Conservation (phyloP, 2,113 vertebrate genomes). For the Elaphurus davidianus region DNA sequence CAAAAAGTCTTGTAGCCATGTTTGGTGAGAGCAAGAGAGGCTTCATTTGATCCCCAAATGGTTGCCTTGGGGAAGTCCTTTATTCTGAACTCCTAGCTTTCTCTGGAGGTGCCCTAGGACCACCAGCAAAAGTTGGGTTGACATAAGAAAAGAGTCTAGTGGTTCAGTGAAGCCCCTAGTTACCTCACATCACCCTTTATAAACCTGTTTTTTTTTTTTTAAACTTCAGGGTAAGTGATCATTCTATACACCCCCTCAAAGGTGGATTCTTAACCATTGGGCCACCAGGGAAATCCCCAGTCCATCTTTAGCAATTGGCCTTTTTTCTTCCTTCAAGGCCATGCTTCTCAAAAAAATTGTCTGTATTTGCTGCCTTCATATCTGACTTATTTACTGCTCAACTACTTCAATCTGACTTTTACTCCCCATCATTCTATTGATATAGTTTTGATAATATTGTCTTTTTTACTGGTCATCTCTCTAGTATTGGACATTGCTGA, state of each 20-base stretch:
- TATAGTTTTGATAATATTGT: not conserved
- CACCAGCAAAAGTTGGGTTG: not conserved
- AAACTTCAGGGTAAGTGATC: not conserved
- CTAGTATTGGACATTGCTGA: not conserved
- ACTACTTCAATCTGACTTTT: not conserved
- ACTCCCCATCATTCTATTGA: not conserved
- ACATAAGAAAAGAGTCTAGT: slow-evolving; percentile 6
- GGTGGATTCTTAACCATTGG: not conserved
- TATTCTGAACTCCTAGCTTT: not conserved
- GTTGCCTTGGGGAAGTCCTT: not conserved
- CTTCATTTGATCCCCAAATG: slow-evolving; percentile 10
- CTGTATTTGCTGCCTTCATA: not conserved
- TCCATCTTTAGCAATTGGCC: not conserved
- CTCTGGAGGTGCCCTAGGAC: not conserved
- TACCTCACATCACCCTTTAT: not conserved
- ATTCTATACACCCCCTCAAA: not conserved
- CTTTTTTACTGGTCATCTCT: not conserved
- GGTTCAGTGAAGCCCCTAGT: not conserved
- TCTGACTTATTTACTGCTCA: not conserved
- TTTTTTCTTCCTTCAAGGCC: not conserved
- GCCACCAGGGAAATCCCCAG: not conserved
- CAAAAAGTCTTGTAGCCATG: not conserved
- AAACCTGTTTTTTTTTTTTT: not conserved
- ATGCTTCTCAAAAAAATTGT: not conserved
- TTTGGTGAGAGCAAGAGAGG: not conserved